Conservation (phyloP, 2,797 vertebrate genomes). For the Graptemys geographica region DNA sequence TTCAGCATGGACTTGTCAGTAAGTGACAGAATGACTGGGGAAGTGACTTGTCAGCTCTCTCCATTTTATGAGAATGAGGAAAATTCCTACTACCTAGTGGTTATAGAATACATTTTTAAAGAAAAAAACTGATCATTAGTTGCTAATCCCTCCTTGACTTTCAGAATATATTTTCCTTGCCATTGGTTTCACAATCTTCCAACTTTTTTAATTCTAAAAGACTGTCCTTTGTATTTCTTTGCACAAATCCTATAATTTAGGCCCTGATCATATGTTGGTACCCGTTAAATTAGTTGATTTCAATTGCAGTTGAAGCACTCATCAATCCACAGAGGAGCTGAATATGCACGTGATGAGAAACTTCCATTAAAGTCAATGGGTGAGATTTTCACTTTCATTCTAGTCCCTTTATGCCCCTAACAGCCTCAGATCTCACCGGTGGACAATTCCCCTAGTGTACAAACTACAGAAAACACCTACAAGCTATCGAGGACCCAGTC, state of each 20-base stretch:
- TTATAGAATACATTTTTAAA: not conserved
- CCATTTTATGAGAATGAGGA: not conserved
- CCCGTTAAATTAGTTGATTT: not conserved
- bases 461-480: not conserved
- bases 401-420: not conserved
- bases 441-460: not conserved
- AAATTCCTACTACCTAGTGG: not conserved
- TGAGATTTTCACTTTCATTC: not conserved
- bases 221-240: not conserved
- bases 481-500: not conserved
- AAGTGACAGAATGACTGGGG: not conserved
- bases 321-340: accelerated
- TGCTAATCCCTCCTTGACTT: not conserved
- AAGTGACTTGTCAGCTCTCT: not conserved
- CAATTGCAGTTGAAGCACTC: not conserved
- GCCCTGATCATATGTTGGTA: not conserved
- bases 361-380: not conserved
- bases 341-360: not conserved
- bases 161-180: accelerated
- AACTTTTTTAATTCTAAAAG: not conserved
- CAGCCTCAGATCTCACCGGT: not conserved
- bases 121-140: accelerated
- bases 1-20: not conserved
- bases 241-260: not conserved
- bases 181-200: not conserved